Evolutionary conservation across 2,888 invertebrate genomes (phyloP).

Genomic region (Ochropacha duplaris): DNA sequence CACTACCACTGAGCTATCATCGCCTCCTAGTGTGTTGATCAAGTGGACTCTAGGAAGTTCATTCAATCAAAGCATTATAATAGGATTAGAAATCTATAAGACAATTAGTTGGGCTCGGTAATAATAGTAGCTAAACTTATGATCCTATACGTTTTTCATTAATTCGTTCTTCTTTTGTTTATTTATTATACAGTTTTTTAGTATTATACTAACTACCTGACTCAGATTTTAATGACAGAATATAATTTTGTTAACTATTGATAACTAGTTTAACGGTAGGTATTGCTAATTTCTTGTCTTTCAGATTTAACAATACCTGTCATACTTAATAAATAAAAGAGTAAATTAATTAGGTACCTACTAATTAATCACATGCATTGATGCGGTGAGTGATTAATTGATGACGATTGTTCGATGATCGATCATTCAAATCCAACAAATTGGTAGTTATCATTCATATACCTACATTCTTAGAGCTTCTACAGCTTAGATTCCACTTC

Average conservation of each 20-base stretch:
- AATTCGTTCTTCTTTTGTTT: no score
- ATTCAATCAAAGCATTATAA: no score
- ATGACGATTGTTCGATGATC: neutral
- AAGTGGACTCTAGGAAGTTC: no score
- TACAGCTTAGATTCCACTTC: no score
- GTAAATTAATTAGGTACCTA: neutral
- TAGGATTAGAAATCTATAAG: no score
- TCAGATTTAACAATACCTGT: neutral
- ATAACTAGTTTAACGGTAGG: neutral
- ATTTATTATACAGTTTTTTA: no score
- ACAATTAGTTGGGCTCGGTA: no score
- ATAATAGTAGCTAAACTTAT: no score
- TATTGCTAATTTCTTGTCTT: neutral
- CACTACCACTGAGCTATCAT: no score
- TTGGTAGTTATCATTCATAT: neutral
- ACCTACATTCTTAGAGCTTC: neutral
- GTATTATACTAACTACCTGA: no score
- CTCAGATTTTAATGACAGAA: neutral
- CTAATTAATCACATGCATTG: neutral
- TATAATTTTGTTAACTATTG: neutral
- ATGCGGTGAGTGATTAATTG: neutral
- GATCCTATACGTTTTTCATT: no score
- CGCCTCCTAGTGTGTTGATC: no score
- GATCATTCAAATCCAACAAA: neutral
- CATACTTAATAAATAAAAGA: neutral